Base-by-base conservation (phyloP, 2,888 invertebrate species). In the Morpho helenor region DNA sequence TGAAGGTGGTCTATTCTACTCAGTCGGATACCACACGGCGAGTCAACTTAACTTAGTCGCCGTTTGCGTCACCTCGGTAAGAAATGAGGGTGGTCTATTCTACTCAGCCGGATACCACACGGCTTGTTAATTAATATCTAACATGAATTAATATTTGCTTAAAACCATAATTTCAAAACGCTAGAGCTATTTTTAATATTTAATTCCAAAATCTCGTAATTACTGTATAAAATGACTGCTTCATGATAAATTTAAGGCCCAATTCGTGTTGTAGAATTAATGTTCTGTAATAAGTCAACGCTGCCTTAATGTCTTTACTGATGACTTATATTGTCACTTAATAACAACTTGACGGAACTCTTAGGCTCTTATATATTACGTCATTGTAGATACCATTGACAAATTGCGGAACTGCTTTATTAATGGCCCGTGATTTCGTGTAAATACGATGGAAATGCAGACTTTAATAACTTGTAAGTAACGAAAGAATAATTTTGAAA, bases 211-310 rank as follows among this genome's bases (percentile, higher is more conserved):
- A 52, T 50, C 59, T 48, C 66, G 57, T 68, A 74, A 81, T 76
- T 73, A 76, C 73, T 72, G 64, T 72, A 77, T 73, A 75, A 76
- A 74, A 71, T 79, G 77, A 80, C 74, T 48, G 72, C 75, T 73
- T 69, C 69, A 73, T 75, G 79, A 74, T 79, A 77, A 76, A 76
- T 70, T 72, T 70, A 67, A 68, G 62, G 68, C 73, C 71, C 68
- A 72, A 75, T 71, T 72, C 75, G 72, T 79, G 75, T 73, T 70
- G 69, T 62, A 70, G 75, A 78, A 81, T 80, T 80, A 79, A 83
- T 83, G 78, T 77, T 74, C 70, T 76, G 72, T 75, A 78, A 80
- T 79, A 81, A 79, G 72, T 76, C 69, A 69, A 71, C 72, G 68
- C 73, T 70, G 68, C 66, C 66, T 69, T 52, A 67, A 65, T 68